Evolutionary conservation across 2,797 vertebrate species (phyloP).

Genomic region (Meriones psammophilus): DNA sequence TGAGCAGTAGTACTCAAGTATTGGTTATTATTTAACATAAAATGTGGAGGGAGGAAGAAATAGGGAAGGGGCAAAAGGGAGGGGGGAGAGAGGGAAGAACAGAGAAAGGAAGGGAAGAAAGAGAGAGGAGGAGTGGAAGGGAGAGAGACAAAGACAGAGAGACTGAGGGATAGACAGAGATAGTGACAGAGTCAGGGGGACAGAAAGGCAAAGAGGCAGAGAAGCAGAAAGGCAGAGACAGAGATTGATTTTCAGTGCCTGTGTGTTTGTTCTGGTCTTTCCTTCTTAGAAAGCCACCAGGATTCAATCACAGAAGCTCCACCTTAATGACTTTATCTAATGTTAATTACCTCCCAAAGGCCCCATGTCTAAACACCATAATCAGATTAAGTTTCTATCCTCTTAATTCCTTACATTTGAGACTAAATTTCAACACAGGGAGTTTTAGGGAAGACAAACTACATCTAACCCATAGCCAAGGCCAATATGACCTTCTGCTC

Average conservation of each 20-base stretch:
- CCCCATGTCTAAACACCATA: neutral
- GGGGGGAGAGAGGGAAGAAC: too few species aligned
- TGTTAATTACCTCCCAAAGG: neutral
- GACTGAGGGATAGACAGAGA: neutral
- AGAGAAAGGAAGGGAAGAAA: too few species aligned
- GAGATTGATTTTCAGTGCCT: neutral
- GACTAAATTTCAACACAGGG: neutral
- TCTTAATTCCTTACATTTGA: neutral
- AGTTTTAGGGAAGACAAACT: neutral
- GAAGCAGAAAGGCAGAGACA: neutral
- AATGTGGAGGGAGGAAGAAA: neutral
- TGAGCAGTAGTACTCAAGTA: neutral
- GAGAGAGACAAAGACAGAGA: too few species aligned
- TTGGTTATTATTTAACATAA: neutral
- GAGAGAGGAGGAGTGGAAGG: neutral
- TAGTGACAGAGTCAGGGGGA: too few species aligned
- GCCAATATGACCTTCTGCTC: neutral
- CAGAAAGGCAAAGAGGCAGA: neutral
- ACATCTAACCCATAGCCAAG: neutral
- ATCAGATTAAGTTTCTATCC: slow-evolving; percentile 14
- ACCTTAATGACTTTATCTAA: slow-evolving; percentile 38
- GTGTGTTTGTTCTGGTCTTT: neutral
- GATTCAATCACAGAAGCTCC: neutral
- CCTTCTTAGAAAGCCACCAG: neutral
- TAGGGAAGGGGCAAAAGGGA: neutral